These are phyloP conservation scores for Apamea crenata DNA, from an alignment of 2,888 invertebrate genomes.

Conservation along the genomic window DNA sequence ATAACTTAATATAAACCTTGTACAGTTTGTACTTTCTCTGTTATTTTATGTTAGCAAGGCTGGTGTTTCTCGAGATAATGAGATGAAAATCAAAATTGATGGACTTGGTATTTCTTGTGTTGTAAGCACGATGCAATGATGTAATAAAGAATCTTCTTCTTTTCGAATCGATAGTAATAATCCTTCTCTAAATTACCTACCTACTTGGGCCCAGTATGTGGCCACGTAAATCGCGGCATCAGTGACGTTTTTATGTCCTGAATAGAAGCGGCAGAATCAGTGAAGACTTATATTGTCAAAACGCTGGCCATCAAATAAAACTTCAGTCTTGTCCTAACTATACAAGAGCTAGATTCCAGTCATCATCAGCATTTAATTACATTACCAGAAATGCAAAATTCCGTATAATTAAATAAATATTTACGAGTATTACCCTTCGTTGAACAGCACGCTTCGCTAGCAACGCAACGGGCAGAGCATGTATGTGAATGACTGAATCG, in stretches of 20 bases:
- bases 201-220: background rate
- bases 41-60: background rate
- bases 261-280: background rate
- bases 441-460: slow-evolving; percentile 37
- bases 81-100: background rate
- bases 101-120: background rate
- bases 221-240: background rate
- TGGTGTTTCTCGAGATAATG: background rate
- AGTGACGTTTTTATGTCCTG: background rate
- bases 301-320: background rate
- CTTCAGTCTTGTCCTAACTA: background rate
- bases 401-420: slow-evolving; percentile 20
- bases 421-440: slow-evolving; percentile 28
- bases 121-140: background rate
- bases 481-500: slow-evolving; percentile 48
- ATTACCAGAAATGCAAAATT: background rate
- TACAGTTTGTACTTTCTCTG: background rate
- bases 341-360: background rate
- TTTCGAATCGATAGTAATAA: background rate
- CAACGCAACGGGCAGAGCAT: slow-evolving; percentile 14
- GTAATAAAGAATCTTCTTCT: background rate
- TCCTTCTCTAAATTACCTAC: background rate
- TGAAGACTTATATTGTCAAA: background rate
- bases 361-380: background rate
- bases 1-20: slow-evolving; percentile 2